These are phyloP conservation scores for Brachionus rotundiformis DNA, from an alignment of 1,140 invertebrate species.

Conservation along the genomic window DNA sequence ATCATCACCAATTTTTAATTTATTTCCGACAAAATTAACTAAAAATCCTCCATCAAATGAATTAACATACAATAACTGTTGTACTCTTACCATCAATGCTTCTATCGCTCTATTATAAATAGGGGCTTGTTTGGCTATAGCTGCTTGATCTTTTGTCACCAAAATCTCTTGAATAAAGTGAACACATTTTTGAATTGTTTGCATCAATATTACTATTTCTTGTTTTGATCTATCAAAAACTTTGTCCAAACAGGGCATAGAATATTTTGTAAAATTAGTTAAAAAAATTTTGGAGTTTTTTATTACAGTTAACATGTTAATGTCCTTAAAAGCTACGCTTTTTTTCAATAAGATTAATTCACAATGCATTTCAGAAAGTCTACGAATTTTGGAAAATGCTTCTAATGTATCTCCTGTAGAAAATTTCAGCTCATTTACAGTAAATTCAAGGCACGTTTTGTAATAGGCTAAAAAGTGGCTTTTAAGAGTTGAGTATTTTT, in stretches of 20 bases:
- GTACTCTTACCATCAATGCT: neutral
- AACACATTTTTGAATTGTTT: conserved; percentile 38
- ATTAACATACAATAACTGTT: conserved; percentile 33
- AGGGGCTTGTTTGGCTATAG: conserved; percentile 46
- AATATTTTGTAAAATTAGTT: conserved; percentile 12
- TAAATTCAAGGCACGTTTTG: conserved; percentile 3
- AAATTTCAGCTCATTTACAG: conserved; percentile 28
- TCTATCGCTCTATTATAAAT: conserved; percentile 21
- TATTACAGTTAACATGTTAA: conserved; percentile 17
- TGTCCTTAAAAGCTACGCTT: conserved; percentile 24
- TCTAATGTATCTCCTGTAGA: neutral
- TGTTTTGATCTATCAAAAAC: conserved; percentile 8
- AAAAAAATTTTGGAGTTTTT: conserved; percentile 44
- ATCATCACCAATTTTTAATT: conserved; percentile 26
- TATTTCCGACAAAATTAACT: conserved; percentile 22
- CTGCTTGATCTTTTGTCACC: conserved; percentile 20
- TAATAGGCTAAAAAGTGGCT: conserved; percentile 38
- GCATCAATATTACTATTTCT: neutral
- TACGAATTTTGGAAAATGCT: neutral
- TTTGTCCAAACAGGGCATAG: conserved; percentile 41
- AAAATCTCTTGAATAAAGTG: conserved; percentile 49
- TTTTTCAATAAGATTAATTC: conserved; percentile 28
- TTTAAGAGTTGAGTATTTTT: conserved; percentile 33
- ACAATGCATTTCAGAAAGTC: neutral
- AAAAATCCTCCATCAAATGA: conserved; percentile 22